phyloP scores from a whole-genome alignment of 2,888 invertebrate species.

The Drosophila merina region DNA sequence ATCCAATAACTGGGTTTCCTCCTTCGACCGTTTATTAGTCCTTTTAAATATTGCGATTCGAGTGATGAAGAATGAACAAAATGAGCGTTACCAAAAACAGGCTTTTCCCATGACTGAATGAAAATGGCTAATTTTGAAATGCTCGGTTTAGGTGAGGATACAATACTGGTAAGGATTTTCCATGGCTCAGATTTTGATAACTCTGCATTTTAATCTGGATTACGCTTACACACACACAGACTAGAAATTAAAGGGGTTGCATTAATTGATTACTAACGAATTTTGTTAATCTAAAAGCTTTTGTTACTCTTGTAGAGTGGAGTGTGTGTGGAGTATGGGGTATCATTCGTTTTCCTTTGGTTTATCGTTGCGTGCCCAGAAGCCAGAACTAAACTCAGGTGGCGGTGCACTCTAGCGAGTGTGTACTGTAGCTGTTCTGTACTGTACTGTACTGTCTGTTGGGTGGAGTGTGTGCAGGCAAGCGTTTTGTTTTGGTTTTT shows the following conservation, averaged over 20 bases:
- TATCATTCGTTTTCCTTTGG: constrained; percentile 36
- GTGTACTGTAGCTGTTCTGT: constrained; percentile 43
- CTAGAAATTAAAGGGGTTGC: constrained; percentile 53
- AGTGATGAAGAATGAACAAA: constrained; percentile 49
- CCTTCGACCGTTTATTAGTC: constrained; percentile 6
- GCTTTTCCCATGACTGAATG: constrained; percentile 45
- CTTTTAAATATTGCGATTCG: constrained; percentile 29
- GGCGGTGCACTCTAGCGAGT: constrained; percentile 66
- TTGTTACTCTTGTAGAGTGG: constrained; percentile 24
- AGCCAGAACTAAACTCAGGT: constrained; percentile 68
- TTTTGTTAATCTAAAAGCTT: constrained; percentile 61
- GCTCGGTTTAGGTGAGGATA: constrained; percentile 1
- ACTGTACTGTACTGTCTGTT: constrained; percentile 31
- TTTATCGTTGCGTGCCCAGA: constrained; percentile 61
- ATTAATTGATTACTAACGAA: constrained; percentile 51
- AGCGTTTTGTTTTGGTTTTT: constrained; percentile 45
- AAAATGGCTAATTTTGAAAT: constrained; percentile 43
- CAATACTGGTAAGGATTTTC: constrained; percentile 19
- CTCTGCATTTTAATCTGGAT: constrained; percentile 47
- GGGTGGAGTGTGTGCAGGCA: constrained; percentile 64
- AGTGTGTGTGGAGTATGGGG: constrained; percentile 16
- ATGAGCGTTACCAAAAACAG: constrained; percentile 63
- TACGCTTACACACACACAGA: constrained; percentile 35
- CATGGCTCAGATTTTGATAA: constrained; percentile 51
- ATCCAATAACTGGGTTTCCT: not conserved